Percentiles rank a stretch among this genome's conserved stretches.
Conservation (phyloP, 92 coral and sea anemone species). For the Epizoanthus rinbou region DNA sequence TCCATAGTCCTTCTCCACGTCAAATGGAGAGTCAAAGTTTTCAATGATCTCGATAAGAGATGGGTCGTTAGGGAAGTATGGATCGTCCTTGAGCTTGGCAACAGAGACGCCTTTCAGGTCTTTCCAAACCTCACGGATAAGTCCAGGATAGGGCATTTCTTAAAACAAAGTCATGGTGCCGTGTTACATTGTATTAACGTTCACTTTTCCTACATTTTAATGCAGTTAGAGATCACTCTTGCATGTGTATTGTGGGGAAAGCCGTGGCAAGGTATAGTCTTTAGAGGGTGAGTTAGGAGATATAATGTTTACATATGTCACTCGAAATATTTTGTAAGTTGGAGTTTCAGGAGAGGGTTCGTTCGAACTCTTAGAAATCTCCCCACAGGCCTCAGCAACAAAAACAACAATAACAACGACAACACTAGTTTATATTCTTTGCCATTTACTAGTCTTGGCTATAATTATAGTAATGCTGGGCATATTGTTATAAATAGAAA, state of each 20-base stretch:
- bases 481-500: too few relatives aligned
- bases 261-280: too few relatives aligned
- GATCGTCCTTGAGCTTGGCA: conserved; percentile 80
- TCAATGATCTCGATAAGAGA: conserved; percentile 97
- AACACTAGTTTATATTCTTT: too few relatives aligned
- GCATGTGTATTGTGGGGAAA: not conserved
- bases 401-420: too few relatives aligned
- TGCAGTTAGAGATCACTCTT: not conserved
- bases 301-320: too few relatives aligned
- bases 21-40: conserved; percentile 98
- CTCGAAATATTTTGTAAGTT: too few relatives aligned
- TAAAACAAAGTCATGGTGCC: not conserved
- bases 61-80: conserved; percentile 98
- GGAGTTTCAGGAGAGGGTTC: too few relatives aligned
- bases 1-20: conserved; percentile 94
- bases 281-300: too few relatives aligned
- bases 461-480: too few relatives aligned
- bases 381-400: too few relatives aligned
- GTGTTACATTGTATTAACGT: not conserved
- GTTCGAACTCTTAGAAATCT: too few relatives aligned
- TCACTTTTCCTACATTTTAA: not conserved
- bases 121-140: conserved; percentile 97
- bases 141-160: conserved; percentile 99
- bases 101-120: conserved; percentile 83
- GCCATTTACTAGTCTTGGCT: too few relatives aligned